Base-by-base conservation (phyloP, 2,888 invertebrate genomes). In the Hololepta plana region DNA sequence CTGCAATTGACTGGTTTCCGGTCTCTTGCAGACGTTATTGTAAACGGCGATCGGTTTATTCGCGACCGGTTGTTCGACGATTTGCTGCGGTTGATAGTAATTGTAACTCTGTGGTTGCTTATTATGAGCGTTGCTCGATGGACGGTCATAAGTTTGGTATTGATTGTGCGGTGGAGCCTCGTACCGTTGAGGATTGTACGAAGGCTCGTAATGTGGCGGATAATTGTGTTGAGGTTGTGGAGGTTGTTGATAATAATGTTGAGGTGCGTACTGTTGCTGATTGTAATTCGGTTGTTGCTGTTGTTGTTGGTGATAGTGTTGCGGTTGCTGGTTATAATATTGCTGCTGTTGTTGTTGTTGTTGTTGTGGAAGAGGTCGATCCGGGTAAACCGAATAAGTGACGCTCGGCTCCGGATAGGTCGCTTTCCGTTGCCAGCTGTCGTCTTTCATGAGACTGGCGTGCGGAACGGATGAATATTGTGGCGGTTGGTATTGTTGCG, bases 11-110 rank as follows among this genome's bases (percentile, higher is more conserved):
- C n/a, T n/a, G n/a, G n/a, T n/a, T n/a, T n/a, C n/a, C n/a, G n/a
- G n/a, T n/a, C 16, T 29, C 38, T 34, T 24, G 29, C 13, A 27
- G 15, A 6, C 16, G 21, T 26, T 12, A n/a, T 14, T 8, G 26
- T n/a, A 9, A 10, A 24, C 24, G 23, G 13, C n/a, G 12, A 13
- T 16, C 14, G 28, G 3, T 12, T 14, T 15, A n/a, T n/a, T n/a
- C n/a, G 28, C 12, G 10, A 24, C 20, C 5, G 19, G 28, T 15
- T 28, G 24, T 8, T 27, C 15, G 12, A 15, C 26, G 8, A 27
- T 27, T 12, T 12, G 21, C 14, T 24, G 23, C 20, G 15, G 21
- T 19, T 23, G n/a, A n/a, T n/a, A n/a, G n/a, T n/a, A n/a, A n/a
- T n/a, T n/a, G n/a, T n/a, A n/a, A n/a, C n/a, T n/a, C n/a, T n/a